Base-by-base conservation (phyloP, 2,888 invertebrate species). In the Stomorhina lunata region DNA sequence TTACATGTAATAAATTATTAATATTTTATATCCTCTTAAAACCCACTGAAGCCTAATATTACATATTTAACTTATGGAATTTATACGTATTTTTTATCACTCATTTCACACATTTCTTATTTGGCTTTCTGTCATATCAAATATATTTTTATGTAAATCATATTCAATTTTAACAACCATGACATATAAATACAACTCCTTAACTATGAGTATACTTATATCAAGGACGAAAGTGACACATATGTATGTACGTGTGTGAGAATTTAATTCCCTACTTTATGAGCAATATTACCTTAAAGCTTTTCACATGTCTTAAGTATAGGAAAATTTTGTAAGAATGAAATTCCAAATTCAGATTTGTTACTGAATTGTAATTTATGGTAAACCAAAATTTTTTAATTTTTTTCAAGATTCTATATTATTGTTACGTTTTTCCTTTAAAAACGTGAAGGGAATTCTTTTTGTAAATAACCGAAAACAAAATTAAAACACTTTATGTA, bases 141-240 rank as follows among this genome's bases (percentile, higher is more conserved):
- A 4, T 27, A 61, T 2, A 25, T 17, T 32, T 25, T 2, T 25
- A 65, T 48, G 48, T 12, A 65, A 48, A 48, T 65, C 32, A 48
- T 65, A 32, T 65, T 65, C 34, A 65, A 65, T 65, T 48, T 65
- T 15, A 3, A 20, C 22, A 48, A n/a, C 20, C 48, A 48, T 65
- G 2, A 48, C 9, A 65, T 9, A 59, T n/a, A 59, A 59, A 59
- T 34, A 34, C 34, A 57, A 34, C 20, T 65, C 65, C 65, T 65
- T 40, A 48, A n/a, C n/a, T n/a, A n/a, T n/a, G n/a, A 65, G 48
- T 48, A 29, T 48, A 48, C 48, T 48, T 37, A n/a, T 59, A 34
- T 34, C 37, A 59, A 59, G 57, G 57, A 59, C 57, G 37, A 37
- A 59, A 22, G 6, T n/a, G 1, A 59, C 1, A 59, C 7, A n/a